Conservation (phyloP, 1,140 invertebrate species). For the Brachionus paranguensis region DNA sequence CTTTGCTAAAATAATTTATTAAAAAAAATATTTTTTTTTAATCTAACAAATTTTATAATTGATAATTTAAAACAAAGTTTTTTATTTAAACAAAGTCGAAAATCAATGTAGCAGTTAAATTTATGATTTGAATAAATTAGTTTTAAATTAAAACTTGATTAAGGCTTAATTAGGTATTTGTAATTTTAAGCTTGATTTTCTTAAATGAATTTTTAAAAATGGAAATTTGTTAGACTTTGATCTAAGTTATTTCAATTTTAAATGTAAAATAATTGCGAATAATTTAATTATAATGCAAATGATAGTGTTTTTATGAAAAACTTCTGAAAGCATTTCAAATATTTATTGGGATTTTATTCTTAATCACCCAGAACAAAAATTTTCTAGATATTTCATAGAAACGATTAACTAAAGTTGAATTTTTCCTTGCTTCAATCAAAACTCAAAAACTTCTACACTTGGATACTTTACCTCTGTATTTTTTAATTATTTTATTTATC, state of each 20-base stretch:
- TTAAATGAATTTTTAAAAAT: neutral
- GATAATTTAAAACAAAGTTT: too few species aligned
- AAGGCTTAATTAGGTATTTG: neutral
- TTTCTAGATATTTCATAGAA: neutral
- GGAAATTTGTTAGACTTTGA: neutral
- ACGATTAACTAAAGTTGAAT: neutral
- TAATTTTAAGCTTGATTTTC: neutral
- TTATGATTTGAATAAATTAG: neutral
- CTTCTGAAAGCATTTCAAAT: neutral
- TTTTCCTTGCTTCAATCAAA: neutral
- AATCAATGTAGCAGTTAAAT: neutral
- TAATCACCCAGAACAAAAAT: neutral
- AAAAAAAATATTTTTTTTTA: too few species aligned
- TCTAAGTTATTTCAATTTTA: neutral
- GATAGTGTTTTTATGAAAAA: neutral
- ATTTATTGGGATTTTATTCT: neutral
- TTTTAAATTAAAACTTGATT: neutral
- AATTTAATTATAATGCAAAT: neutral
- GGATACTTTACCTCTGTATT: neutral
- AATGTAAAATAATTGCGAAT: neutral
- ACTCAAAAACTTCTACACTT: neutral
- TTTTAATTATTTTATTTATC: neutral
- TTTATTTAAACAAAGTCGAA: neutral
- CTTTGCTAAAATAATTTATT: too few species aligned
- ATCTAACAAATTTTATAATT: too few species aligned